A percentile compares a stretch with the other conserved stretches of the same genome.
Conservation (phyloP, 2,888 invertebrate genomes). For the Drosophila cognata region DNA sequence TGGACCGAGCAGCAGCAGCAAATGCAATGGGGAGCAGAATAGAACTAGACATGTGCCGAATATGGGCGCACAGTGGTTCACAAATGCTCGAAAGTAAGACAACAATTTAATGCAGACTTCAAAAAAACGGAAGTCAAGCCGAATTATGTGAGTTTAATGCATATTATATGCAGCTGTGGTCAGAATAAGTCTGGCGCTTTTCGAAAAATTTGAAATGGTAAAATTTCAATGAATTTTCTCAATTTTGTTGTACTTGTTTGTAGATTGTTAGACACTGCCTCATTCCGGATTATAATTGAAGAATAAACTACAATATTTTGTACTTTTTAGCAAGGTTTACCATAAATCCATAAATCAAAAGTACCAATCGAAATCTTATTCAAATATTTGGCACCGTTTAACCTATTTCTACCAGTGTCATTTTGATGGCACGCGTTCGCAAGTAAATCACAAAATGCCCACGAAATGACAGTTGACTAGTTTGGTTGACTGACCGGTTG, state of each 20-base stretch:
- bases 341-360: background rate
- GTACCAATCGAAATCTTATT: background rate
- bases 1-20: constrained; percentile 24
- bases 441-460: constrained; percentile 59
- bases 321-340: no score
- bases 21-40: background rate
- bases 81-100: no score
- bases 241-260: no score
- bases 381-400: background rate
- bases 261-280: no score
- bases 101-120: background rate
- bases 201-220: no score
- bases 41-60: background rate
- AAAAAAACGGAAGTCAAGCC: background rate
- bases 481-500: background rate
- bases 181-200: background rate
- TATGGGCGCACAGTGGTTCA: background rate
- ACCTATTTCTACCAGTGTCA: background rate
- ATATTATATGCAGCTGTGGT: background rate
- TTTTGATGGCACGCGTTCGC: constrained; percentile 31
- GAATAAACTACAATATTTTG: no score
- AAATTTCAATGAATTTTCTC: no score
- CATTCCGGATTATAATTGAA: no score
- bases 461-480: constrained; percentile 36
- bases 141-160: background rate